phyloP scores from a whole-genome alignment of 2,797 vertebrate species.

The Gallinago stenura region DNA sequence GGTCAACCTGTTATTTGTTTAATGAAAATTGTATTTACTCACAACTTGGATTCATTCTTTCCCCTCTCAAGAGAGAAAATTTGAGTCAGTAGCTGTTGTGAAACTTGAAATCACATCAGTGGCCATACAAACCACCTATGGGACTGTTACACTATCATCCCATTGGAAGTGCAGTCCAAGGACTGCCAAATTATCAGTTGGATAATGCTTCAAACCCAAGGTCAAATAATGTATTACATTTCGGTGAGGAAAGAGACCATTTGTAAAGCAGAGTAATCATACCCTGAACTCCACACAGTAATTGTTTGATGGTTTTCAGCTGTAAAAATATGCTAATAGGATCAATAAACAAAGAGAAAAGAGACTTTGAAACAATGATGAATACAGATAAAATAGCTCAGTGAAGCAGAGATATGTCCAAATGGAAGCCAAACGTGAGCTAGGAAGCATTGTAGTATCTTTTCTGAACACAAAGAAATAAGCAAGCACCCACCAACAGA shows the following conservation, averaged over 20 bases:
- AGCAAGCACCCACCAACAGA: not conserved
- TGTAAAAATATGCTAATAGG: slow-evolving; percentile 28
- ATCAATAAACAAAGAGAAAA: slow-evolving; percentile 12
- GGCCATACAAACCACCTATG: not conserved
- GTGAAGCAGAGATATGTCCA: slow-evolving; percentile 2
- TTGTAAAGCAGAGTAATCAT: slow-evolving; percentile 10
- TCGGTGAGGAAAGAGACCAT: not conserved
- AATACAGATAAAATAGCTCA: not conserved
- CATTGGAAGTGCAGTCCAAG: not conserved
- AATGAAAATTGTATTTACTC: not conserved
- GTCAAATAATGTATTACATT: slow-evolving; percentile 15
- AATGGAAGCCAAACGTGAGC: not conserved
- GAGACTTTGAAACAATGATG: slow-evolving; percentile 5
- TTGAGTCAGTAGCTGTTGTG: not conserved
- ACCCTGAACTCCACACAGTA: not conserved
- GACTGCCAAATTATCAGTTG: not conserved
- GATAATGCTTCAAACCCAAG: slow-evolving; percentile 4
- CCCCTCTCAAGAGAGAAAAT: not conserved
- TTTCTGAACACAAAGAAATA: not conserved
- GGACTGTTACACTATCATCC: not conserved
- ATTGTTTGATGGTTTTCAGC: slow-evolving; percentile 42
- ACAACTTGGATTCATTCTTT: not conserved
- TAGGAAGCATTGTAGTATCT: not conserved
- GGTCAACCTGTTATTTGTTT: not conserved
- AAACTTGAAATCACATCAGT: not conserved